Conservation (phyloP, 2,113 vertebrate genomes). For the Ellobius talpinus region DNA sequence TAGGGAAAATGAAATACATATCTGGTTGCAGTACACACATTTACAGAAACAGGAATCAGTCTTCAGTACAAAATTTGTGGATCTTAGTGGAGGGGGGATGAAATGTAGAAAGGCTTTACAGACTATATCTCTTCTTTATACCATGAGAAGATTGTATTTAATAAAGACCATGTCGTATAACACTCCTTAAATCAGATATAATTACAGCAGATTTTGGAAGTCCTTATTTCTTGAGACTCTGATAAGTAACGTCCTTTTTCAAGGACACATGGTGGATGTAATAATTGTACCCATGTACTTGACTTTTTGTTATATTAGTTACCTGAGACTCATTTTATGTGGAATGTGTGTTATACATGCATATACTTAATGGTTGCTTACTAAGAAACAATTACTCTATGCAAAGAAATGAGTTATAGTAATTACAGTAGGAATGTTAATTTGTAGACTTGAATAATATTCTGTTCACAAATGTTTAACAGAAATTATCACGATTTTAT, state of each 20-base stretch:
- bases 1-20: background rate
- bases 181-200: background rate
- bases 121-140: background rate
- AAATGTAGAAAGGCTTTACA: background rate
- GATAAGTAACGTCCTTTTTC: background rate
- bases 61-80: background rate
- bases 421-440: background rate
- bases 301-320: background rate
- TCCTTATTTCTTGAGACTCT: background rate
- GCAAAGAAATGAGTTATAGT: background rate
- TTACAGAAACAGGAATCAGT: background rate
- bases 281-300: background rate
- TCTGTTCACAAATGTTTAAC: background rate
- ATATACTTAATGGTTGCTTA: background rate
- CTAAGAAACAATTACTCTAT: background rate
- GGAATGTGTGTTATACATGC: background rate
- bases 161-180: fast-evolving
- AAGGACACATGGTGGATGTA: background rate
- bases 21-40: background rate
- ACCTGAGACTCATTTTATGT: background rate
- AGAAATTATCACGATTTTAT: background rate
- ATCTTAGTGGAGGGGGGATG: background rate
- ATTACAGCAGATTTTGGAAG: background rate
- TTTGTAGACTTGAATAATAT: background rate
- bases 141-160: background rate